Base-by-base conservation (phyloP, 2,888 invertebrate genomes). In the Athalia cordata region DNA sequence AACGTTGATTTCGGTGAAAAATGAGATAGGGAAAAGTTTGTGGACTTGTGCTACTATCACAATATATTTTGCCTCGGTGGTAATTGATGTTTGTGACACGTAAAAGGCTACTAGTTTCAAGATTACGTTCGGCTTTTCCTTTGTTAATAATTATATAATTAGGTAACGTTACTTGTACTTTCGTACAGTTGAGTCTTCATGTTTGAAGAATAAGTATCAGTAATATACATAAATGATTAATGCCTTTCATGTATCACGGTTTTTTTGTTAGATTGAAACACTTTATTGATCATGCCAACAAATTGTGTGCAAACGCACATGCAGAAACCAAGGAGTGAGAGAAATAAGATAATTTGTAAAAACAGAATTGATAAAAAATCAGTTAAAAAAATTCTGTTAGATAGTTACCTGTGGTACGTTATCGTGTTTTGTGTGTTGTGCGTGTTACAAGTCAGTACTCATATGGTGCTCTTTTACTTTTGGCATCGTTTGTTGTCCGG, bases 391-490 rank as follows among this genome's bases (percentile, higher is more conserved):
- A 85, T 81, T 83, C 82, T 83, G 89, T 88, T 88, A 89, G 87
- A 89, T 89, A 89, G 85, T 89, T 89, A 89, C 89, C 89, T 89
- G 88, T 84, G 85, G 85, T 88, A 87, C 86, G 88, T 88, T 88
- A 86, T 85, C 75, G 86, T 86, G 87, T 87, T 85, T 87, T 89
- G 86, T 88, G 86, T 87, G 88, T 88, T 87, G 89, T 89, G 86
- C 88, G 86, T 89, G 85, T 89, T 89, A 89, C 89, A 89, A 89
- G 87, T 89, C 89, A 88, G 89, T 89, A 88, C 88, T 87, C 87
- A 87, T 88, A 87, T 89, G 88, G 86, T 87, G 86, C 87, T 89
- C 88, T 89, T 88, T 89, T 85, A 88, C 86, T 86, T 86, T 89
- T 87, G 88, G 87, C 89, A 87, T 86, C 87, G 86, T 84, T 84